A percentile compares a stretch with the other conserved stretches of the same genome.
Conservation (phyloP, 2,888 invertebrate genomes). For the Scrobipalpa costella region DNA sequence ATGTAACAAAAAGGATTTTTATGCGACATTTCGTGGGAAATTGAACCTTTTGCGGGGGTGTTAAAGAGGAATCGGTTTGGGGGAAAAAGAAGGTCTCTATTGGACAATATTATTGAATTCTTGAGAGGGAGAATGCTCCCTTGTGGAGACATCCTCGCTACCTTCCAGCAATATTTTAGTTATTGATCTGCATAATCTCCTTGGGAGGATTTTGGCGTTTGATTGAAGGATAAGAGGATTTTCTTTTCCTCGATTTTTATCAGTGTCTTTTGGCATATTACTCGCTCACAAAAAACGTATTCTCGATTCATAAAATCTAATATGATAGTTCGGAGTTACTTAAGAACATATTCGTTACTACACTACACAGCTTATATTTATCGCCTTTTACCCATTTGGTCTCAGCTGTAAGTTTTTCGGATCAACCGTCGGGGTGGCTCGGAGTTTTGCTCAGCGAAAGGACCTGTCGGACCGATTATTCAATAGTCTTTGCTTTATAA, state of each 20-base stretch:
- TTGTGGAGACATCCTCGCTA: slow-evolving; percentile 46
- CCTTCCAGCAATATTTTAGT: slow-evolving; percentile 54
- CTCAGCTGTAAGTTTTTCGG: no score
- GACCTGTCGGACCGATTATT: no score
- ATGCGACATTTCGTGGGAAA: slow-evolving; percentile 32
- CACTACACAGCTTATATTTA: no score
- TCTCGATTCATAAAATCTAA: neutral
- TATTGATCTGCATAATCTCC: slow-evolving; percentile 57
- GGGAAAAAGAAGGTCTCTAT: slow-evolving; percentile 42
- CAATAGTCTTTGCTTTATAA: no score
- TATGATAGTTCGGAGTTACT: no score
- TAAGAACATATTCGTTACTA: no score
- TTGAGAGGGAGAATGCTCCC: slow-evolving; percentile 44
- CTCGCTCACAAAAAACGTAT: neutral
- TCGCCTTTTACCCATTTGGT: no score
- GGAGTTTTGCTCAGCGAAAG: no score
- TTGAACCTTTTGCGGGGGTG: slow-evolving; percentile 39
- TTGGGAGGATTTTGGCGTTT: slow-evolving; percentile 39
- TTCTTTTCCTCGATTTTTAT: neutral
- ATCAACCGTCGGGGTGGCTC: no score
- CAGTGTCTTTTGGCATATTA: neutral
- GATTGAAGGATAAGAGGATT: slow-evolving; percentile 21
- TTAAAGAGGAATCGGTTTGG: neutral
- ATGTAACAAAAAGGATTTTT: slow-evolving; percentile 40
- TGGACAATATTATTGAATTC: slow-evolving; percentile 62